Evolutionary conservation across 2,113 vertebrate genomes (phyloP), one percentile per base, ranked within the genome.

Genomic region (Phasianus colchicus): DNA sequence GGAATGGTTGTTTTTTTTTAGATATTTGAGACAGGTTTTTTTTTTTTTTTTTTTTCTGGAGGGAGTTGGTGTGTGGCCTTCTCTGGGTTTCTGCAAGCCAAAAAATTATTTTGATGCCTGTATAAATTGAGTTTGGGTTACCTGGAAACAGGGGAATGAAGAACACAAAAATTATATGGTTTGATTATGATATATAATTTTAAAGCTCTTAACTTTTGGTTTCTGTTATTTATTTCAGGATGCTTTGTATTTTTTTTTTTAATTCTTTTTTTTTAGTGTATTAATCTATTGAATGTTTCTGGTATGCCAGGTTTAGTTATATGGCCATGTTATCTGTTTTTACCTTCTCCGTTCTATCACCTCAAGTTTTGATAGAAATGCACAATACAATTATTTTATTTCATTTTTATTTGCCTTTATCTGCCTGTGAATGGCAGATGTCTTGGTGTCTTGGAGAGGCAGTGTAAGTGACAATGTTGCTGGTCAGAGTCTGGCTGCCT

Each of bases 381-480:
- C 19, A n/a, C 76, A 83, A 85, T 10, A 16, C 3, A 24, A 29
- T 50, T 50, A 48, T 47, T 47, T 48, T 13, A 20, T 48, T 50
- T 48, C 25, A 10, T 47, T 47, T 47, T 50, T 50, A 24, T 50
- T 50, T 70, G 16, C 38, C 27, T 30, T 22, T n/a, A n/a, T n/a
- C n/a, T n/a, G n/a, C n/a, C n/a, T 30, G 25, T 63, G 54, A 61
- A 57, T 43, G 40, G n/a, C 30, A 10, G 8, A 27, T 40, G 27
- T 43, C 27, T 17, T 55, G 14, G 29, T 87, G 38, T 61, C 57
- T 55, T 50, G 22, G 38, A 74, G 34, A 47, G 71, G 9, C 6
- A 43, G 22, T 34, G 2, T 13, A 43, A 50, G 6, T 69, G 54
- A 43, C 70, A 0, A 0, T 47, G 21, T 10, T 58, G 22, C 36